These are phyloP conservation scores for Eubasilissa splendida DNA, from an alignment of 2,888 invertebrate genomes.

Conservation along the genomic window DNA sequence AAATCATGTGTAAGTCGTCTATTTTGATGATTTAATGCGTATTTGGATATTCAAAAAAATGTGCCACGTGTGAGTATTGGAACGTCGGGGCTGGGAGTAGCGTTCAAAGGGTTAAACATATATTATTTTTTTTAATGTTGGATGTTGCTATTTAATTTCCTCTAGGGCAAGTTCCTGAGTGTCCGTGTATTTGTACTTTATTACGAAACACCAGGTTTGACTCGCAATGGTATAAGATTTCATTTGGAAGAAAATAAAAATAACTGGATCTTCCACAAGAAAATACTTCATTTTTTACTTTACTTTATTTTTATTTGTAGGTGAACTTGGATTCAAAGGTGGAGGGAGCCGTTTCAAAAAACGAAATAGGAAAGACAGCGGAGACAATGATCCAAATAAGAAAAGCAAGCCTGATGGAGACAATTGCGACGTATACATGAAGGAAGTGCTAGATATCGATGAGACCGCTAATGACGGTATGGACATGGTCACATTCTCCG, in stretches of 20 bases:
- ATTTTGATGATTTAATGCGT: too few species aligned
- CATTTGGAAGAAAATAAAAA: not conserved
- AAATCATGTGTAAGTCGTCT: too few species aligned
- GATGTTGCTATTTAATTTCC: too few species aligned
- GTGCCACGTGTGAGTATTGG: too few species aligned
- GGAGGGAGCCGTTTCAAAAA: constrained; percentile 62
- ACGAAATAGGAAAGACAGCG: constrained; percentile 75
- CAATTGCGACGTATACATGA: constrained; percentile 58
- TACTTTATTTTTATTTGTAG: constrained; percentile 26
- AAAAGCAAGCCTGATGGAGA: constrained; percentile 65
- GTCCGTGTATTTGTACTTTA: too few species aligned
- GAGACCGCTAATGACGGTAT: constrained; percentile 72
- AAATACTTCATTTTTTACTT: constrained; percentile 11
- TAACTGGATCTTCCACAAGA: not conserved
- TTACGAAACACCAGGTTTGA: too few species aligned
- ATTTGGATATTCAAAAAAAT: too few species aligned
- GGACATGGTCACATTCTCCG: constrained; percentile 66
- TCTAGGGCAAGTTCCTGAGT: too few species aligned
- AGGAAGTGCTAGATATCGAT: constrained; percentile 65
- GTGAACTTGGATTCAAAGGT: constrained; percentile 50
- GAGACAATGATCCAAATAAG: constrained; percentile 66
- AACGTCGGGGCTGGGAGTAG: too few species aligned
- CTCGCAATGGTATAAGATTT: not conserved
- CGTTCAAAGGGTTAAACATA: too few species aligned
- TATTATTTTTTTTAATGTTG: too few species aligned